Evolutionary conservation across 1,140 invertebrate species (phyloP), one percentile per base, ranked within the genome.

Genomic region (Neocloeon triangulifer): DNA sequence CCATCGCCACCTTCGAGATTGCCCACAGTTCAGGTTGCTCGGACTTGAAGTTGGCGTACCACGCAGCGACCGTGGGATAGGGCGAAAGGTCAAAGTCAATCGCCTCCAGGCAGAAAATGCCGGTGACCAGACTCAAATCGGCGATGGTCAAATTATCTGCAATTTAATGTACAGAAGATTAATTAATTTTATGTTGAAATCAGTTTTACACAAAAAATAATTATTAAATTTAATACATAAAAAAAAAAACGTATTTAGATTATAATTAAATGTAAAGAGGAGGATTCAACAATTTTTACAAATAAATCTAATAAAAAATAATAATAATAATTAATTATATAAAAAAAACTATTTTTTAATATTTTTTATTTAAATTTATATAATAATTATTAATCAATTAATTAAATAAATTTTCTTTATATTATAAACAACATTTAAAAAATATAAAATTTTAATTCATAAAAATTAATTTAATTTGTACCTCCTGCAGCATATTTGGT

Each of bases 71-170:
- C 39, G 30, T 19, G 6, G 53, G 47, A 45, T 66, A 73, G 29
- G 52, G 45, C 28, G 56, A 60, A 45, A 59, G 46, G 34, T 62
- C 65, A 42, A 74, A 74, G 23, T 58, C 48, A 13, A 76, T 71
- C 1, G 64, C 70, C 50, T 79, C 73, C 20, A 78, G 48, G 31
- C 68, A 71, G 53, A 75, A 62, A 0, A 66, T 74, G 3, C 69
- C 61, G 12, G 71, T 68, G 21, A 72, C 48, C 2, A 78, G 47
- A 5, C 61, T 66, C 40, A 77, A 70, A 45, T 78, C 73, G 3
- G 72, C 73, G 37, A 79, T 76, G 2, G 73, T 77, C 13, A 77
- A 34, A 37, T 66, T 50, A 42, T 75, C 63, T 46, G 48, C 52
- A 18, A 39, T 48, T 31, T 30, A 31, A 29, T 25, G 8, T 19